Percentiles rank a stretch among this genome's conserved stretches.
Conservation (phyloP, 2,797 vertebrate genomes). For the Galaxias olidus region DNA sequence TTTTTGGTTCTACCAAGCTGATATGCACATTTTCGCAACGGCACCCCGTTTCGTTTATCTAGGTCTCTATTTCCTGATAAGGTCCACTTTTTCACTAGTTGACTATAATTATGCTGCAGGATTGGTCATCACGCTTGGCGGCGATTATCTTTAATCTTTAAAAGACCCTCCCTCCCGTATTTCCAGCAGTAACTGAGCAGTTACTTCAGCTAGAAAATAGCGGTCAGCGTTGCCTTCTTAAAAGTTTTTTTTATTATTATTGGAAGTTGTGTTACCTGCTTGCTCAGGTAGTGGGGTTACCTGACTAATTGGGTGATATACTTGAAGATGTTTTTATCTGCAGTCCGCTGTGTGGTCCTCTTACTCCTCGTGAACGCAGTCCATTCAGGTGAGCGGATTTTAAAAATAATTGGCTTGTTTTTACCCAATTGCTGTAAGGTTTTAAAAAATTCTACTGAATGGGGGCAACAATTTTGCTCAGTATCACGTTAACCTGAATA, state of each 20-base stretch:
- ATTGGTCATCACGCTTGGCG: no score
- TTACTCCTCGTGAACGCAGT: slow-evolving; percentile 37
- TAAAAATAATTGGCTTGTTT: background rate
- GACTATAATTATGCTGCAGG: slow-evolving; percentile 1
- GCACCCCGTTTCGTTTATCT: background rate
- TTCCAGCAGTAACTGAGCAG: no score
- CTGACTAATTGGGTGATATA: background rate
- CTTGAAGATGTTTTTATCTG: slow-evolving; percentile 44
- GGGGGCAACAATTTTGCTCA: no score
- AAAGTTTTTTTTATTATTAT: no score
- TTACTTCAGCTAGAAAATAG: no score
- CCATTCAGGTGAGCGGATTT: slow-evolving; percentile 51
- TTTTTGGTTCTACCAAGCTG: background rate
- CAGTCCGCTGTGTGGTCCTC: slow-evolving; percentile 22
- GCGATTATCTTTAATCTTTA: no score
- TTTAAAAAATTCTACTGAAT: no score
- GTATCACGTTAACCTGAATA: no score
- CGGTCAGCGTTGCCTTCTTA: no score
- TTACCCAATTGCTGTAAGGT: no score
- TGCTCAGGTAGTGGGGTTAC: background rate
- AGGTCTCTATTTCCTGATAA: background rate
- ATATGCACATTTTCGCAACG: background rate
- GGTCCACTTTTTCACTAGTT: background rate
- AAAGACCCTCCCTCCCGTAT: no score
- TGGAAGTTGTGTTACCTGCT: no score